Evolutionary conservation across 1,140 invertebrate genomes (phyloP), one percentile per base, ranked within the genome.

Genomic region (Drosophila busckii): DNA sequence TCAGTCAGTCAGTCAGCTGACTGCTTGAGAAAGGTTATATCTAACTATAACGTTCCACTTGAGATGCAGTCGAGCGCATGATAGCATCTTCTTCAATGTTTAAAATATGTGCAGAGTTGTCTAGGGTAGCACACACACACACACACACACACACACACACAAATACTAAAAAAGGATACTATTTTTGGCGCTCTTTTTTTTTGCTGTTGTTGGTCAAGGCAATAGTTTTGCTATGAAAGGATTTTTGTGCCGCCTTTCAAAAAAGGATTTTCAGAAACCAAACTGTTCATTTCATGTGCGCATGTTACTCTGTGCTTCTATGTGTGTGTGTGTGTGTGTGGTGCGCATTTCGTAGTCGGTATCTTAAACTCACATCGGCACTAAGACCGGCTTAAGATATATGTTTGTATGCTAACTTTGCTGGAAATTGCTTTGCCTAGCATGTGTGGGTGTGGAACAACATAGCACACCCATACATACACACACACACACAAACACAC

Each of bases 161-260:
- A 38, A 9, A 40, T 35, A 10, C 38, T n/a, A 34, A 38, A 38
- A 52, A 53, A 54, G 32, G 8, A 56, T 54, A 61, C 40, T 41
- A 52, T 62, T 82, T 80, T 80, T 80, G 75, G 75, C 75, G 75
- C 75, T 80, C 63, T 78, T 78, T 80, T 82, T 73, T 37, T 19
- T 25, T 28, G 31, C 28, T 13, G 22, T n/a, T 29, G 26, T 46
- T 42, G 37, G 2, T 16, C 17, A 35, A 26, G 25, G 31, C 31
- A 66, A 71, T n/a, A n/a, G n/a, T 80, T 68, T 68, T 64, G 69
- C 64, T 73, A 60, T 73, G 65, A 73, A 75, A 73, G 69, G 64
- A 73, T 60, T 65, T 64, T 49, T 45, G 44, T 40, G 38, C 20
- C 22, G 46, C 37, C 71, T 63, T 63, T 46, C 19, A 23, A 63